Evolutionary conservation across 2,888 invertebrate genomes (phyloP), one percentile per base, ranked within the genome.

Genomic region (Eupelmus urozonus): DNA sequence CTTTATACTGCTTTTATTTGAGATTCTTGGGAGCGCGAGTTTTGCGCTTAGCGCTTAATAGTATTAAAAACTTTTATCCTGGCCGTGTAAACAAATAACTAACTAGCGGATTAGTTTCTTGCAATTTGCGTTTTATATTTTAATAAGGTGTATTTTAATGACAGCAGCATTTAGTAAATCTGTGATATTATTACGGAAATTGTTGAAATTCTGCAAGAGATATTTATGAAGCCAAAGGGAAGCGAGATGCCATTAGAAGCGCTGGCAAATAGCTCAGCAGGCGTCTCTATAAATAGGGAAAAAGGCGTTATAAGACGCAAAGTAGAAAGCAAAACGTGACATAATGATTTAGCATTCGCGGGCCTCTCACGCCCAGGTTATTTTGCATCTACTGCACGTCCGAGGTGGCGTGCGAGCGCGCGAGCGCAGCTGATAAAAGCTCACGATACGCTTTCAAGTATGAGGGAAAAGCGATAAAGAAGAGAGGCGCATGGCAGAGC

Each of bases 351-450:
- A 59, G 55, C 65, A 71, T 71, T 71, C n/a, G 69, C 25, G 65
- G 51, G 16, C 29, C 27, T 27, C 45, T 40, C 11, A 25, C 9
- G 51, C 16, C 42, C 0, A 7, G 42, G 3, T 76, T 45, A 51
- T 49, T 76, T 59, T 71, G 71, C 76, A 76, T 59, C 70, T 76
- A 70, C 70, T 69, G 13, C 69, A 59, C 74, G 51, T 59, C 51
- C 53, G 29, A 20, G 40, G 25, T 23, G 4, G 59, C 42, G 66
- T 63, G 34, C 53, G 29, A 20, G 40, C 20, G 20, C 1, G 59
- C 42, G 66, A 57, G 34, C 34, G 34, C 34, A 5, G 5, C 9
- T 53, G 77, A 78, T 71, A 78, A 67, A 67, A 55, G 53, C 55
- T 18, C 66, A 51, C 23, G 72, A 67, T 53, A 60, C 49, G 49